Evolutionary conservation across 2,797 vertebrate species (phyloP), one percentile per base, ranked within the genome.

Genomic region (Acipenser ruthenus): DNA sequence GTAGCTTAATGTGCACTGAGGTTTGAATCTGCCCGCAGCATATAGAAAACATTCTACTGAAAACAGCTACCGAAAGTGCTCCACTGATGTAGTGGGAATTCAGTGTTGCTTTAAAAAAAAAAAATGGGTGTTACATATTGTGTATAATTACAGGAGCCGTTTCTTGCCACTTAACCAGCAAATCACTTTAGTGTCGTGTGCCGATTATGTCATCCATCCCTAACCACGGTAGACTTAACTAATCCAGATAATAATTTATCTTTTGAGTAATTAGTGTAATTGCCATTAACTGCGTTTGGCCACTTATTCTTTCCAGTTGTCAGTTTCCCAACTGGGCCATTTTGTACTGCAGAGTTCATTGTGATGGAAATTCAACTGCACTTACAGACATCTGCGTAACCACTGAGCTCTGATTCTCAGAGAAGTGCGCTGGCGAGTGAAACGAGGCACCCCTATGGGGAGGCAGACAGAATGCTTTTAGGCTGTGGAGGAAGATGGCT

Each of bases 221-320:
- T 47, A 15, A 37, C 50, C 10, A 37, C 11, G 10, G 55, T 63
- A 55, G 63, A 8, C 9, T 62, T 23, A 23, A 56, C 65, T 64
- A 52, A 59, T 59, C 47, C n/a, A 11, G n/a, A 11, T 61, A 78
- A 82, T 89, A 89, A 89, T 88, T 88, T 90, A 89, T 86, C 88
- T 89, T 89, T 89, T 81, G 89, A 78, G 79, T 81, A 90, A 88
- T 90, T 88, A 86, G 82, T 79, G 71, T 86, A 83, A 89, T 89
- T 89, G 86, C 84, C 82, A 80, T 87, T 84, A 86, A 60, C 15
- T 63, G 11, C 55, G 7, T 11, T 13, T 61, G 55, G 51, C 48
- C 7, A 10, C n/a, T 10, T 23, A 63, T 49, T n/a, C 15, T 8
- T 62, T 61, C 49, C 58, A 47, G 64, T 60, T 49, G 63, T 50